Evolutionary conservation across 2,888 invertebrate species (phyloP).

Genomic region (Nectonema munidae): DNA sequence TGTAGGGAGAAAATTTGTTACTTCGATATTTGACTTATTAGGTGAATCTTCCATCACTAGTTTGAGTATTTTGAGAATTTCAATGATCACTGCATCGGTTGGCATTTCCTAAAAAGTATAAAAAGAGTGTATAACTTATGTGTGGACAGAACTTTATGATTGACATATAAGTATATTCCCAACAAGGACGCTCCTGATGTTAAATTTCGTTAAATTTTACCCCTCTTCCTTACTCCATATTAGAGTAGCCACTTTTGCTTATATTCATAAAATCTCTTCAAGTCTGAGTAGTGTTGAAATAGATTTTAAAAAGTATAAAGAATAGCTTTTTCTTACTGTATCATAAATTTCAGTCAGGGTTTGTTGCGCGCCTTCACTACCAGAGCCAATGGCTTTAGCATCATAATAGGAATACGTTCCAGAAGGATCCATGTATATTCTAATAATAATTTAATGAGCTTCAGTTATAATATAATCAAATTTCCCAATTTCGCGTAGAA

Average conservation of each 20-base stretch:
- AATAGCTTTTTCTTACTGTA: constrained; percentile 22
- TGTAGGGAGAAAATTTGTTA: constrained; percentile 20
- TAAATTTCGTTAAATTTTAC: too few species aligned
- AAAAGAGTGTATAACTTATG: too few species aligned
- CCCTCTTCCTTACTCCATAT: too few species aligned
- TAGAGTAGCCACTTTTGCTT: too few species aligned
- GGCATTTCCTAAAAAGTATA: constrained; percentile 42
- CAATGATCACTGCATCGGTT: constrained; percentile 55
- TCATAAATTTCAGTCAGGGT: constrained; percentile 40
- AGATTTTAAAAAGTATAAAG: constrained; percentile 13
- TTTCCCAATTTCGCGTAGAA: too few species aligned
- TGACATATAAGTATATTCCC: too few species aligned
- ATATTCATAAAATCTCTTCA: too few species aligned
- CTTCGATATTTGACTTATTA: constrained; percentile 78
- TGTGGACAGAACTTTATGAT: too few species aligned
- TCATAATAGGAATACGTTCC: constrained; percentile 90
- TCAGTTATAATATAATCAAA: too few species aligned
- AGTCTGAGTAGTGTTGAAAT: too few species aligned
- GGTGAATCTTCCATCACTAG: constrained; percentile 99
- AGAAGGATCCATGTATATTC: constrained; percentile 81
- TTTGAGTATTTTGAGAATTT: constrained; percentile 63
- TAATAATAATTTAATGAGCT: constrained; percentile 19
- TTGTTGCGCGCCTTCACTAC: constrained; percentile 93
- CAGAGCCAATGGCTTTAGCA: constrained; percentile 95
- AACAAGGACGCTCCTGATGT: too few species aligned